Evolutionary conservation across 1,140 invertebrate genomes (phyloP).

Genomic region (Vollenhovia emeryi): DNA sequence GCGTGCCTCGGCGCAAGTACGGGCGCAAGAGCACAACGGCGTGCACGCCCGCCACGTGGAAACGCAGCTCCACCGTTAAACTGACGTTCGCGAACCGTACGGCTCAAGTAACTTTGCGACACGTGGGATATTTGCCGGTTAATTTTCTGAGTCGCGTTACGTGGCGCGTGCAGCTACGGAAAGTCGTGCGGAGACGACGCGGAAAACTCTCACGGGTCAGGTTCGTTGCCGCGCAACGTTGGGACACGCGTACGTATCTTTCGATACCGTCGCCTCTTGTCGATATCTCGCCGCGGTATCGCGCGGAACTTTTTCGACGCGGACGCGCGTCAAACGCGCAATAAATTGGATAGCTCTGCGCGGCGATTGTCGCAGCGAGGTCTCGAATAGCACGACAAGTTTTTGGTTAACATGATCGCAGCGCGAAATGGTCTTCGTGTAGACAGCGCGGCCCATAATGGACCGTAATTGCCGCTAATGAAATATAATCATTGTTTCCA

Average conservation of each 20-base stretch:
- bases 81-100: background rate
- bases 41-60: background rate
- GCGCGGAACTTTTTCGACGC: background rate
- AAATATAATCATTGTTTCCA: slow-evolving; percentile 61
- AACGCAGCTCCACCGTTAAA: background rate
- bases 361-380: slow-evolving; percentile 2
- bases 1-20: background rate
- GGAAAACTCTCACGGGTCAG: background rate
- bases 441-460: slow-evolving; percentile 24
- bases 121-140: slow-evolving; percentile 36
- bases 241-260: too few species aligned
- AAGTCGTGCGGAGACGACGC: slow-evolving; percentile 13
- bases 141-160: slow-evolving; percentile 44
- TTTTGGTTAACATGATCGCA: slow-evolving; percentile 26
- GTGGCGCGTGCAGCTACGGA: background rate
- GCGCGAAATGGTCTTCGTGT: background rate
- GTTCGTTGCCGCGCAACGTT: too few species aligned
- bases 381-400: slow-evolving; percentile 31
- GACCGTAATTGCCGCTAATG: slow-evolving; percentile 48
- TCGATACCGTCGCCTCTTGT: background rate
- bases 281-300: background rate
- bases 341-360: slow-evolving; percentile 1
- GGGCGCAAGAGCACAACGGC: slow-evolving; percentile 7
- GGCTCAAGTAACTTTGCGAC: slow-evolving; percentile 32
- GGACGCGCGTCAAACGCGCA: background rate